Evolutionary conservation across 2,888 invertebrate species (phyloP).

Genomic region (Copidosoma aretas): DNA sequence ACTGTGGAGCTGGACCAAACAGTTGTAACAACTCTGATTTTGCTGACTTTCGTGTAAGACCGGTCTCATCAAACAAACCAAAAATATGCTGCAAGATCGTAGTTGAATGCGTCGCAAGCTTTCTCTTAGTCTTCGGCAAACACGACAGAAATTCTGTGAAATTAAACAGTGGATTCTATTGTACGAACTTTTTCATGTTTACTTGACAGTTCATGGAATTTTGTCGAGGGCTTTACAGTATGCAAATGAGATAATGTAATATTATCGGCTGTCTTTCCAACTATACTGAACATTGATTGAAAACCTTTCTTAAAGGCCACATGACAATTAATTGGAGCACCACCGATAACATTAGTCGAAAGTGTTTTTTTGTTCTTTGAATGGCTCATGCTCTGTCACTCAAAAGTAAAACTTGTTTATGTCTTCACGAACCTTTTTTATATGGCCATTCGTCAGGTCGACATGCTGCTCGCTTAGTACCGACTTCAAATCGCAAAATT

Average conservation of each 20-base stretch:
- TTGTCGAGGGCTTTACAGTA: too few relatives aligned
- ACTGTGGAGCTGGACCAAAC: background rate
- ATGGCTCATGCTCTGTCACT: background rate
- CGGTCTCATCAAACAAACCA: slow-evolving; percentile 37
- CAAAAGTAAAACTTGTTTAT: background rate
- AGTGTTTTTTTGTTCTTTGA: background rate
- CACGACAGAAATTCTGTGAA: too few relatives aligned
- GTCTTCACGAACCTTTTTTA: background rate
- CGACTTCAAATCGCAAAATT: slow-evolving; percentile 16
- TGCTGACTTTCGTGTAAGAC: slow-evolving; percentile 37
- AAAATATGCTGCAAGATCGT: slow-evolving; percentile 42
- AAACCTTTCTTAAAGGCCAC: background rate
- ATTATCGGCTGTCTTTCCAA: too few relatives aligned
- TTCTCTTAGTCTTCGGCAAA: background rate
- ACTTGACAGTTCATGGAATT: too few relatives aligned
- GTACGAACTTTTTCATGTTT: too few relatives aligned
- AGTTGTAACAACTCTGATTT: slow-evolving; percentile 41
- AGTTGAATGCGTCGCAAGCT: slow-evolving; percentile 33
- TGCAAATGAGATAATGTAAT: too few relatives aligned
- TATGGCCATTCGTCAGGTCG: background rate
- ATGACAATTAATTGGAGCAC: background rate
- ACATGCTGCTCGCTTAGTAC: background rate
- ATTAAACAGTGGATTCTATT: too few relatives aligned
- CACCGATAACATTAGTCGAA: background rate
- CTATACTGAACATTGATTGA: too few relatives aligned